A percentile compares a stretch with the other conserved stretches of the same genome.
Evolutionary conservation across 1,140 invertebrate species (phyloP).

Genomic region (Zeugodacus cucurbitae): DNA sequence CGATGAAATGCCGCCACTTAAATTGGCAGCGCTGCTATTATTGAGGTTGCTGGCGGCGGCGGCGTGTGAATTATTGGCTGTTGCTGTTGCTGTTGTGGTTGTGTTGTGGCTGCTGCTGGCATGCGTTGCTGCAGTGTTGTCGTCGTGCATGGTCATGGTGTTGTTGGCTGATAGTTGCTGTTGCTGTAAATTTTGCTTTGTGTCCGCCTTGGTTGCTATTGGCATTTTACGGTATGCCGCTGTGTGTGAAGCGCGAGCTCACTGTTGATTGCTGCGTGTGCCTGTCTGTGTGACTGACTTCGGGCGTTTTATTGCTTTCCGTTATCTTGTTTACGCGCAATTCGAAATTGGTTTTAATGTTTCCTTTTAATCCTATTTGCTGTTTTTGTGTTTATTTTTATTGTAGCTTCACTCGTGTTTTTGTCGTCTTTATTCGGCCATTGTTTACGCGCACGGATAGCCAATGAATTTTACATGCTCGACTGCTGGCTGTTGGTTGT

Average conservation of each 20-base stretch:
- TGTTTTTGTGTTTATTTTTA: neutral
- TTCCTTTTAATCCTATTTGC: slow-evolving; percentile 9
- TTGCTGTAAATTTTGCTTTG: neutral
- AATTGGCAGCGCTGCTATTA: slow-evolving; percentile 23
- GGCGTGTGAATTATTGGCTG: slow-evolving; percentile 7
- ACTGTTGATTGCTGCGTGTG: neutral
- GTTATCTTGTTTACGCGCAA: neutral
- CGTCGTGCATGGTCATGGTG: neutral
- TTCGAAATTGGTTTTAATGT: slow-evolving; percentile 4
- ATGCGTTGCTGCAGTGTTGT: slow-evolving; percentile 22
- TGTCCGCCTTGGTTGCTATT: slow-evolving; percentile 26
- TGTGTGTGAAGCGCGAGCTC: neutral
- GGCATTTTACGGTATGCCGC: slow-evolving; percentile 38
- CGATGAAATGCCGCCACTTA: neutral
- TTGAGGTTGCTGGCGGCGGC: neutral
- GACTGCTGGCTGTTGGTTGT: neutral
- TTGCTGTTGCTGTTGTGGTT: neutral
- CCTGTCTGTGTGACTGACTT: no score
- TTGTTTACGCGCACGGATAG: neutral
- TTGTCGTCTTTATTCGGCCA: neutral
- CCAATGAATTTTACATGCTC: neutral
- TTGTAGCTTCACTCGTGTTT: neutral
- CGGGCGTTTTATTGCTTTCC: neutral
- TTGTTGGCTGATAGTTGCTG: slow-evolving; percentile 30
- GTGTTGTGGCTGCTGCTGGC: slow-evolving; percentile 31